Conservation (phyloP, 2,797 vertebrate species). For the Enteromius viviparus region DNA sequence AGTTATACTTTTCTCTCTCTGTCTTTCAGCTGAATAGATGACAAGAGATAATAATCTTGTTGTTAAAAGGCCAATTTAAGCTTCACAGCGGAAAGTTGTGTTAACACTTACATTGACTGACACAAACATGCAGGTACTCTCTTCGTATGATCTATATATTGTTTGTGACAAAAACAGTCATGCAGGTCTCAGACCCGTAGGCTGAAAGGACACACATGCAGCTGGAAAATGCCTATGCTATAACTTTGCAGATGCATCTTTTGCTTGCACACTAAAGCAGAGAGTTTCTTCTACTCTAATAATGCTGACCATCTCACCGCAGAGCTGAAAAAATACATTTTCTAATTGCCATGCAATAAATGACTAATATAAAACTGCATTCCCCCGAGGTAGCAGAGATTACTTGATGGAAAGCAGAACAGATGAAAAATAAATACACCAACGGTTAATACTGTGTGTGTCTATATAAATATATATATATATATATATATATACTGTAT, state of each 20-base stretch:
- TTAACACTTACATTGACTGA: conserved; percentile 5
- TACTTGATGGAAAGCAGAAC: conserved; percentile 7
- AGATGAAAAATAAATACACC: conserved; percentile 1
- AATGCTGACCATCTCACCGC: conserved; percentile 35
- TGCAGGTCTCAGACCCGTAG: neutral
- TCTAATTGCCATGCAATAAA: conserved; percentile 36
- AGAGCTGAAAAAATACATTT: conserved; percentile 28
- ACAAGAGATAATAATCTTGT: conserved; percentile 23
- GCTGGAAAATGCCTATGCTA: conserved; percentile 39
- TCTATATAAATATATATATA: neutral
- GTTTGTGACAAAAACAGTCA: conserved; percentile 22
- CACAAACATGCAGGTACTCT: neutral
- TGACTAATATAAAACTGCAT: conserved; percentile 25
- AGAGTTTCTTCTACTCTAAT: conserved; percentile 37
- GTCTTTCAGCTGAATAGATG: neutral
- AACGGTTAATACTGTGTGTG: neutral
- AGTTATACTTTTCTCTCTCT: neutral
- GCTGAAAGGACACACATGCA: neutral
- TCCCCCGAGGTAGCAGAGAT: neutral
- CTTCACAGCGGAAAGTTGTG: conserved; percentile 27
- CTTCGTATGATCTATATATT: conserved; percentile 5
- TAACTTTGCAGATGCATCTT: conserved; percentile 34
- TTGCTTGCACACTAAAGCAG: conserved; percentile 12
- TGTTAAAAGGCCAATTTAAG: conserved; percentile 8
- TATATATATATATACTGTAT: neutral